phyloP scores from a whole-genome alignment of 2,113 vertebrate genomes.

The Gila orcuttii region DNA sequence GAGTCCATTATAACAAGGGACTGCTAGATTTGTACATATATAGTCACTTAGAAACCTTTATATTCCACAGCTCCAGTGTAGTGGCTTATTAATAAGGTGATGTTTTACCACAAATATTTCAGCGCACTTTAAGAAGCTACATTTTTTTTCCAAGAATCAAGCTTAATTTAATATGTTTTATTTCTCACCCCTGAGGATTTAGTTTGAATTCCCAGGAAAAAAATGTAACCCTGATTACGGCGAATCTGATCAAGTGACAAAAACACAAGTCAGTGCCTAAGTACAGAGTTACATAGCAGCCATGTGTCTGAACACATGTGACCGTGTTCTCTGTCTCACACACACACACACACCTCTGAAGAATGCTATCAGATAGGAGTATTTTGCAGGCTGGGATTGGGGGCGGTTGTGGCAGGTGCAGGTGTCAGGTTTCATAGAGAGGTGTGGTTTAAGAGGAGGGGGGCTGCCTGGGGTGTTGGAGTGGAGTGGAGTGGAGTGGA shows the following conservation, averaged over 20 bases:
- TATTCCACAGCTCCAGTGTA: slow-evolving; percentile 43
- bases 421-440: slow-evolving; percentile 60
- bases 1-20: not conserved
- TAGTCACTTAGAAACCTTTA: slow-evolving; percentile 27
- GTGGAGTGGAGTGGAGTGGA: slow-evolving; percentile 24
- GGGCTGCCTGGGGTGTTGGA: slow-evolving; percentile 51
- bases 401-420: slow-evolving; percentile 60
- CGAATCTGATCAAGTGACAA: slow-evolving; percentile 65
- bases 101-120: slow-evolving; percentile 46
- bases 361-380: slow-evolving; percentile 59
- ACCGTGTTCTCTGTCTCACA: slow-evolving; percentile 52
- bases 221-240: slow-evolving; percentile 55
- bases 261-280: slow-evolving; percentile 57
- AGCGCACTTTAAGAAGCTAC: slow-evolving; percentile 47
- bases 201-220: slow-evolving; percentile 53
- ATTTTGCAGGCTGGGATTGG: slow-evolving; percentile 51
- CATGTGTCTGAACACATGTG: slow-evolving; percentile 60
- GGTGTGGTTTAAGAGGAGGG: slow-evolving; percentile 58
- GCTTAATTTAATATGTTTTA: slow-evolving; percentile 53
- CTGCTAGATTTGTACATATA: not conserved
- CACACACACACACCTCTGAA: slow-evolving; percentile 56
- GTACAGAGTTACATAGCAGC: slow-evolving; percentile 56
- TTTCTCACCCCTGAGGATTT: slow-evolving; percentile 34
- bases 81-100: slow-evolving; percentile 41
- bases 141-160: slow-evolving; percentile 47